A percentile compares a stretch with the other conserved stretches of the same genome.
Conservation (phyloP, 2,113 vertebrate species). For the Rhynchopsitta pachyrhyncha region DNA sequence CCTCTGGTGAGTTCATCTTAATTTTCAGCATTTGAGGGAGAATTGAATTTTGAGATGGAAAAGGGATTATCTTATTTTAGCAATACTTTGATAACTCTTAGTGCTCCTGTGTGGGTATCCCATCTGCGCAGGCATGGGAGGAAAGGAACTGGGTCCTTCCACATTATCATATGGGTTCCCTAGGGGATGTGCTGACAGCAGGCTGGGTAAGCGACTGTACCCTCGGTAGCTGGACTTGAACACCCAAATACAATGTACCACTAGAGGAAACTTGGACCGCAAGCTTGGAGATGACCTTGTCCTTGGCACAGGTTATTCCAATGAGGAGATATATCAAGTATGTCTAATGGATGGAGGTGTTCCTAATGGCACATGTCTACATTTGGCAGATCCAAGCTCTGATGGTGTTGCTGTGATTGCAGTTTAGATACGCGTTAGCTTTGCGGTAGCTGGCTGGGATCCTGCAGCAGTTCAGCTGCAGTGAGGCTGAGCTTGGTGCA, state of each 20-base stretch:
- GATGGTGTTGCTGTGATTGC: not conserved
- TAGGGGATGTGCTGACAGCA: not conserved
- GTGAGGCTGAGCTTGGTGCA: not conserved
- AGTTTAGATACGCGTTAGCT: fast-evolving
- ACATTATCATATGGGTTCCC: fast-evolving
- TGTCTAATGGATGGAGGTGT: fast-evolving
- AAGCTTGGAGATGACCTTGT: not conserved
- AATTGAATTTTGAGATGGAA: not conserved
- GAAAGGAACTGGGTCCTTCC: not conserved
- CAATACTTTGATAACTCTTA: not conserved
- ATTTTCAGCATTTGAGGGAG: not conserved
- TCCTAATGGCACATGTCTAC: fast-evolving
- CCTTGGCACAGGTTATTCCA: not conserved
- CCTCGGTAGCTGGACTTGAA: fast-evolving
- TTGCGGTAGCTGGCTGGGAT: not conserved
- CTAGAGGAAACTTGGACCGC: not conserved
- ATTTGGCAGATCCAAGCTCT: not conserved
- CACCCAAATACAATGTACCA: not conserved
- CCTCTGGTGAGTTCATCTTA: not conserved
- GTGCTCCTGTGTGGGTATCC: not conserved
- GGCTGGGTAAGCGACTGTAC: not conserved
- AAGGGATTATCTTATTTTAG: not conserved
- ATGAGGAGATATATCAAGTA: fast-evolving
- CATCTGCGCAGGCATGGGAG: not conserved
- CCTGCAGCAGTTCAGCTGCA: not conserved